Evolutionary conservation across 2,113 vertebrate species (phyloP), one percentile per base, ranked within the genome.

Genomic region (Paramisgurnus dabryanus): DNA sequence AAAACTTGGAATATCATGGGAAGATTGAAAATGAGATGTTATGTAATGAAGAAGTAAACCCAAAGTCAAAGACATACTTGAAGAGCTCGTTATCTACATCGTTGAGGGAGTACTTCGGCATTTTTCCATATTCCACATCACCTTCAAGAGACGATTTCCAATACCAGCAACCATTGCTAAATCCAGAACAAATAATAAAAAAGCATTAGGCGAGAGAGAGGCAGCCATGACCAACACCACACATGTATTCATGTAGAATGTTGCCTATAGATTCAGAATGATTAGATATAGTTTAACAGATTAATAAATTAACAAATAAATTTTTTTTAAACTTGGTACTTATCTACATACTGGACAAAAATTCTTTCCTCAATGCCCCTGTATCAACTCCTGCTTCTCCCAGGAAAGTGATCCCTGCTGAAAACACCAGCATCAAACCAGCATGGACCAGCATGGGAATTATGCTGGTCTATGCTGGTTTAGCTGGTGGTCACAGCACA

Each of bases 331-430:
- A 22, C 12, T 2, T 65, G 40, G 45, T 45, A 67, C 6, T 17
- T 45, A n/a, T 45, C 41, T 67, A 67, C 65, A 5, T 41, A 67
- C 65, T 45, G 65, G 65, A 45, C 15, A 67, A n/a, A 67, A 67
- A 67, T 18, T 65, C 63, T 65, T 65, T 65, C 65, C 65, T 67
- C 65, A 67, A 41, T 67, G 65, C 65, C 41, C 65, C 65, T 18
- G 65, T 69, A 39, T 79, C 77, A 70, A 79, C 66, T 40, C 66
- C 65, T 22, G 41, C n/a, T 7, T 47, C 77, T 63, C 67, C 55
- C 11, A 79, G 39, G 57, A 63, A 70, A 41, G 41, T 53, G 22
- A 22, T 22, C 22, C 22, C 22, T 22, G 22, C 22, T 22, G 22
- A 22, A 22, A 22, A 22, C 22, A 22, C 22, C 22, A 22, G 22